Conservation (phyloP, 1,140 invertebrate genomes). For the Papilio polyxenes region DNA sequence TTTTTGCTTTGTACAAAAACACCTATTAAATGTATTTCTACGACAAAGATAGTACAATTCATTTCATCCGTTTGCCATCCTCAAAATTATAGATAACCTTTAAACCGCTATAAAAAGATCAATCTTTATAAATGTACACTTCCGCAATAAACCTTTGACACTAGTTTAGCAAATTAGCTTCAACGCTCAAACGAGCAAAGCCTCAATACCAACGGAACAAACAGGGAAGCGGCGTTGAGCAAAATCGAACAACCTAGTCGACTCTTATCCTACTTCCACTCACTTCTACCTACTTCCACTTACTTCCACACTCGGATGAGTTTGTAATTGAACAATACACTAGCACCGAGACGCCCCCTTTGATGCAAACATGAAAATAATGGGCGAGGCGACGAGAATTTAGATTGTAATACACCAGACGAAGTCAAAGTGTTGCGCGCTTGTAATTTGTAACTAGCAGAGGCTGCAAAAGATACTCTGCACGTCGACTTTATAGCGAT, state of each 20-base stretch:
- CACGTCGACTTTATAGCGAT: constrained; percentile 4
- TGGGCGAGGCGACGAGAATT: constrained; percentile 28
- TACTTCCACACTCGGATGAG: constrained; percentile 19
- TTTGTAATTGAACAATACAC: constrained; percentile 35
- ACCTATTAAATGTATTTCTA: too few species aligned
- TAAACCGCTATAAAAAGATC: neutral
- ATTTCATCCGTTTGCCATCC: too few species aligned
- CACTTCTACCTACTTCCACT: neutral
- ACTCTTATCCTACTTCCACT: neutral
- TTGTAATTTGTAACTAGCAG: constrained; percentile 13
- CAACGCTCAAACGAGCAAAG: neutral
- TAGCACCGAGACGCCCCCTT: neutral
- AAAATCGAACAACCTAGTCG: neutral
- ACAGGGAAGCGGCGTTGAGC: neutral
- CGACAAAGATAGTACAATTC: too few species aligned
- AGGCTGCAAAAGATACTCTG: neutral
- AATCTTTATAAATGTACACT: neutral
- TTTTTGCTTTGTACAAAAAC: too few species aligned
- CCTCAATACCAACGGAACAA: neutral
- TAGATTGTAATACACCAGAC: constrained; percentile 18
- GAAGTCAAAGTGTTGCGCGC: constrained; percentile 21
- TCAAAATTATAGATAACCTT: neutral
- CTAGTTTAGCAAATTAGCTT: constrained; percentile 20
- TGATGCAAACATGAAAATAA: constrained; percentile 30
- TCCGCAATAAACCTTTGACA: constrained; percentile 28